Evolutionary conservation across 2,888 invertebrate species (phyloP).

Genomic region (Thera obeliscata): DNA sequence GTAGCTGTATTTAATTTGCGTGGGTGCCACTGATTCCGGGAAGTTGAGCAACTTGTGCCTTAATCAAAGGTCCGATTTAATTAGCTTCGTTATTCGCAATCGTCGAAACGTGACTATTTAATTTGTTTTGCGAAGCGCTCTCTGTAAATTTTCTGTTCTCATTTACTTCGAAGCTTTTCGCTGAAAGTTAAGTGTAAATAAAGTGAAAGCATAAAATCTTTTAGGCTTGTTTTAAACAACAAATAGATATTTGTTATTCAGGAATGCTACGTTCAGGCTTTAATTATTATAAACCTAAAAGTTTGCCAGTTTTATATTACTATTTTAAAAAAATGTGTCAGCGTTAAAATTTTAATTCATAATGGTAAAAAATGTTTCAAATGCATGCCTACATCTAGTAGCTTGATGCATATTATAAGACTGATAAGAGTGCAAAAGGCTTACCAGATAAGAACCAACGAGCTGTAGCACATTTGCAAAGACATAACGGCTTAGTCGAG

Average conservation of each 20-base stretch:
- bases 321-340: too few relatives aligned
- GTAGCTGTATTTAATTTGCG: neutral
- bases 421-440: neutral
- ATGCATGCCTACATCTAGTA: too few relatives aligned
- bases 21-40: neutral
- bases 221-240: neutral
- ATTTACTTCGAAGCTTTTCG: constrained; percentile 15
- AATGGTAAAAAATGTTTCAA: too few relatives aligned
- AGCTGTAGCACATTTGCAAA: constrained; percentile 22
- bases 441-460: constrained; percentile 15
- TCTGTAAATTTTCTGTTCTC: constrained; percentile 25
- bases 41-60: constrained; percentile 22
- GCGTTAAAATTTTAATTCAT: too few relatives aligned
- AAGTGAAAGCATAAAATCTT: neutral
- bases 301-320: too few relatives aligned
- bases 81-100: constrained; percentile 34
- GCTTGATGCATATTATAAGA: too few relatives aligned
- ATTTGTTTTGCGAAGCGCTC: constrained; percentile 32
- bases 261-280: too few relatives aligned
- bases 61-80: constrained; percentile 26
- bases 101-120: constrained; percentile 38
- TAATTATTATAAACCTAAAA: too few relatives aligned
- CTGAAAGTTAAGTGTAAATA: neutral
- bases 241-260: neutral
- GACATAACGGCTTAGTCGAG: constrained; percentile 33